These are phyloP conservation scores for Parazoanthus darwini DNA, from an alignment of 92 coral and sea anemone genomes.

Conservation along the genomic window DNA sequence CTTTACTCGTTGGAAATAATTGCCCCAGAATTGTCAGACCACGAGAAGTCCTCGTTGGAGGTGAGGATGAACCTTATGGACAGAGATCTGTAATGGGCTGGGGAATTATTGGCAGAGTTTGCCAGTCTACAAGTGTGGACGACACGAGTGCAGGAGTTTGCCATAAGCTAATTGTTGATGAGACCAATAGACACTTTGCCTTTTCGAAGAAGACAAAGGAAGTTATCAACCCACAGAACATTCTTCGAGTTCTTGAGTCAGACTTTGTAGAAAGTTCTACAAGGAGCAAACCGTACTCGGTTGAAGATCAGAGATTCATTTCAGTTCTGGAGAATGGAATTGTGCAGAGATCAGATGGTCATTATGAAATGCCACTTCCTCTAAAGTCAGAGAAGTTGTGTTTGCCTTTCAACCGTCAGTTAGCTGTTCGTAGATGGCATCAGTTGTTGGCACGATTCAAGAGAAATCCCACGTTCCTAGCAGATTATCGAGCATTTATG, in stretches of 20 bases:
- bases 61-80: conserved; percentile 52
- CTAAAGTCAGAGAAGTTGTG: conserved; percentile 20
- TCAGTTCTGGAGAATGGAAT: conserved; percentile 17
- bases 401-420: conserved; percentile 24
- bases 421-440: conserved; percentile 33
- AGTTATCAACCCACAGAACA: conserved; percentile 10
- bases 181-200: conserved; percentile 2
- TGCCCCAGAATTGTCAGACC: conserved; percentile 54
- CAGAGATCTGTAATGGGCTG: conserved; percentile 53
- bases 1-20: conserved; percentile 47
- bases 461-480: conserved; percentile 50
- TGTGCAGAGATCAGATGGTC: conserved; percentile 28
- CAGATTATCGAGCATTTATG: conserved; percentile 49
- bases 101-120: conserved; percentile 51
- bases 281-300: conserved; percentile 15
- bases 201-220: conserved; percentile 41
- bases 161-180: neutral
- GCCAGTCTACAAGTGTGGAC: conserved; percentile 10
- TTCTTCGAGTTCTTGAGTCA: conserved; percentile 22
- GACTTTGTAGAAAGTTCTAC: conserved; percentile 33
- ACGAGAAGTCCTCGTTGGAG: conserved; percentile 47
- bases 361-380: conserved; percentile 53
- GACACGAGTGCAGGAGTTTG: neutral
- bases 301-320: conserved; percentile 35
- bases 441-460: conserved; percentile 41